Evolutionary conservation across 2,888 invertebrate species (phyloP), one percentile per base, ranked within the genome.

Genomic region (Eupithecia abbreviata): DNA sequence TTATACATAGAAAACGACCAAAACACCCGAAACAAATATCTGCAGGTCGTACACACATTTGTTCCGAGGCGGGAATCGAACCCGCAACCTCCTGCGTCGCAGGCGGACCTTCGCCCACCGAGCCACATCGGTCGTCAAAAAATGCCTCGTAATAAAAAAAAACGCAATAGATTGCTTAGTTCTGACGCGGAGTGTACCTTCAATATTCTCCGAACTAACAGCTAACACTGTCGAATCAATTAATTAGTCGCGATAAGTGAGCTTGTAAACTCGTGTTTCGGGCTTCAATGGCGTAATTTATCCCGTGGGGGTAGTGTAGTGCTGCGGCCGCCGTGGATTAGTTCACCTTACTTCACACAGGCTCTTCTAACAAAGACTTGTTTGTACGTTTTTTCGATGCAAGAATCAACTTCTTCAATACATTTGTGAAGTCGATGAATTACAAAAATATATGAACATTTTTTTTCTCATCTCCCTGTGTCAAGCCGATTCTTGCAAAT

Each of bases 161-260:
- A 7, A 30, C 30, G 30, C n/a, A 13, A 15, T 15, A 13, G 1
- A 51, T 15, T 51, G n/a, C 7, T n/a, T 55, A 6, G n/a, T 66
- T 66, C 12, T 66, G 3, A 5, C 7, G 13, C 15, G 7, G 42
- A 66, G 6, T 66, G 66, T 66, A 66, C 66, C 66, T 4, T 15
- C 15, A 42, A 66, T 7, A 66, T 66, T 43, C 43, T 45, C 15
- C n/a, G 43, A 68, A 68, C 67, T 43, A n/a, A 67, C n/a, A 49
- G 18, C 69, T 18, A 71, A 58, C 71, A 58, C 58, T 55, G 15
- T 5, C 71, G 18, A 58, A 58, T 55, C 58, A 71, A 71, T 71
- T 58, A n/a, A 71, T 71, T 71, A 71, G 58, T 41, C 58, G 45
- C 42, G 45, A 45, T 69, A 69, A 18, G 43, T 68, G 67, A 43